Evolutionary conservation across 2,113 vertebrate genomes (phyloP).

Genomic region (Oryzias melastigma): DNA sequence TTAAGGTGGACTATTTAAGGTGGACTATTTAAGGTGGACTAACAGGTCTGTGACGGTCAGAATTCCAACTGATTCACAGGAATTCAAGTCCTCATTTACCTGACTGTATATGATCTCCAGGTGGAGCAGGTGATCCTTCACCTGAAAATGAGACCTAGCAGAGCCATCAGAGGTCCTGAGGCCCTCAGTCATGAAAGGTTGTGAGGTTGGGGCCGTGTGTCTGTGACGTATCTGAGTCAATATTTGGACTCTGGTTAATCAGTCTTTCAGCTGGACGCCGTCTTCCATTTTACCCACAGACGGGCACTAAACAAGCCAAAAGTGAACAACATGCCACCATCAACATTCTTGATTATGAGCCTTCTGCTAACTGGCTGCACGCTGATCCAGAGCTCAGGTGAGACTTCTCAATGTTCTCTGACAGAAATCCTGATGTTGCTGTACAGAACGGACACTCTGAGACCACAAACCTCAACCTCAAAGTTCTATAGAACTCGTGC

Average conservation of each 20-base stretch:
- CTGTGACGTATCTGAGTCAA: constrained; percentile 41
- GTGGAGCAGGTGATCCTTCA: background rate
- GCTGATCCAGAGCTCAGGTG: constrained; percentile 43
- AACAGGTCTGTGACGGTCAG: too few species aligned
- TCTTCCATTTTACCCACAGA: constrained; percentile 17
- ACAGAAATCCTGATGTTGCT: too few species aligned
- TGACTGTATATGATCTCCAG: background rate
- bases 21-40: too few species aligned
- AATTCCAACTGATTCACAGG: too few species aligned
- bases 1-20: too few species aligned
- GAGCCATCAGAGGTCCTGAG: background rate
- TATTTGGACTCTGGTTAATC: constrained; percentile 60
- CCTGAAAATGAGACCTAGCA: background rate
- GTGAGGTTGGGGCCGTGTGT: background rate
- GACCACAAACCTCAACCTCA: too few species aligned
- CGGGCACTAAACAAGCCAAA: accelerated
- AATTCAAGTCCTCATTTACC: too few species aligned
- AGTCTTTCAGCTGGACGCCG: constrained; percentile 15
- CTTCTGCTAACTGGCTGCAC: constrained; percentile 24
- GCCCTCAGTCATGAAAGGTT: background rate
- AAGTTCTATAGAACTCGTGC: too few species aligned
- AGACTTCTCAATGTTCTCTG: background rate
- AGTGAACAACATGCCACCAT: constrained; percentile 16
- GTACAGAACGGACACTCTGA: too few species aligned
- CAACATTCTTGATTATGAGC: background rate